Base-by-base conservation (phyloP, 2,888 invertebrate genomes). In the Yponomeuta malinellus region DNA sequence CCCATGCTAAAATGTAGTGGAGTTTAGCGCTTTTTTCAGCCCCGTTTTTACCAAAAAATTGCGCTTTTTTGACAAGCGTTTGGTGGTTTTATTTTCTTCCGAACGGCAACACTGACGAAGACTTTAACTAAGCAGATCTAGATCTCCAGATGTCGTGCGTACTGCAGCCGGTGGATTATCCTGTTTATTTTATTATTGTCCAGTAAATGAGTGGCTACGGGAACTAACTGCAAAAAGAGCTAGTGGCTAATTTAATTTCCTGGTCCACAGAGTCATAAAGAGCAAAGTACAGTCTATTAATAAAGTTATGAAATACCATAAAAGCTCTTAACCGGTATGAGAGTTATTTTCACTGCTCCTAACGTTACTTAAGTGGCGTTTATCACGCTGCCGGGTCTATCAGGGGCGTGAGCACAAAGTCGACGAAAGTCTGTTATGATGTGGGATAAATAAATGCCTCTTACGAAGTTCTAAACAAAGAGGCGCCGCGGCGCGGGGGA, bases 261-360 rank as follows among this genome's bases (percentile, higher is more conserved):
- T 15, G 52, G 52, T 59, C 12, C 52, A 15, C 52, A 3, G 52
- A 59, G 52, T 15, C 52, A 59, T 59, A 59, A 59, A 59, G 52
- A 59, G 43, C 43, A 43, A 43, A 43, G 8, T 43, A 43, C 3
- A 43, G 12, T 15, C 15, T 59, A 59, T 59, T 59, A 12, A 15
- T 59, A 59, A 59, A 59, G 52, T 59, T 59, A 59, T 59, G 52
- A 59, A 59, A 59, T 59, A 59, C 52, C 52, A 59, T 59, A 59
- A 59, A 59, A 59, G 52, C 52, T 59, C 52, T 15, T 15, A 59
- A 15, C 52, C 15, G 52, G 52, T 59, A 15, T 59, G 52, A 59
- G 52, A 15, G 52, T 59, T 15, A 59, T 59, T 59, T 59, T 59
- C 52, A 15, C 52, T 59, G 52, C 15, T 59, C 52, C 52, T 59